phyloP scores from a whole-genome alignment of 2,797 vertebrate genomes.

The Macrochelys suwanniensis region DNA sequence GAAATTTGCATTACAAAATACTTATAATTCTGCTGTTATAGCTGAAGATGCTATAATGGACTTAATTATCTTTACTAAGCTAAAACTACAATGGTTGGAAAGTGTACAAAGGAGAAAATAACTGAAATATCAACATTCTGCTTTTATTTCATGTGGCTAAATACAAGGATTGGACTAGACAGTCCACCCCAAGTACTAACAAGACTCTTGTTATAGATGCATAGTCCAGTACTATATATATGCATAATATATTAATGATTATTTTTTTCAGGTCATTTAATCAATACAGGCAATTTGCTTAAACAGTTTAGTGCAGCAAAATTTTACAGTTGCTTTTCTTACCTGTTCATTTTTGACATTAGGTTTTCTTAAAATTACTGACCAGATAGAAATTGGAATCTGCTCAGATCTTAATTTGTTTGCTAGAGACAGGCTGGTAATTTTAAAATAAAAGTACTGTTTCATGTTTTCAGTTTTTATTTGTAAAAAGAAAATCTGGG shows the following conservation, averaged over 20 bases:
- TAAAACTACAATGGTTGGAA: constrained; percentile 15
- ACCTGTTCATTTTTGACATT: neutral
- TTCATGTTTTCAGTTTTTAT: too few relatives aligned
- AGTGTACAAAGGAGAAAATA: neutral
- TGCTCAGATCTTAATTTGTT: neutral
- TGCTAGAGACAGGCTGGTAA: neutral
- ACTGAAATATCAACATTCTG: too few relatives aligned
- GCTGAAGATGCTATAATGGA: constrained; percentile 7
- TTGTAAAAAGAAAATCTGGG: too few relatives aligned
- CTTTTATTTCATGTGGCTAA: constrained; percentile 4
- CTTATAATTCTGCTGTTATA: constrained; percentile 38
- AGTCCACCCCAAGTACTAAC: neutral
- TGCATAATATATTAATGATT: neutral
- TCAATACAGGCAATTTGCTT: neutral
- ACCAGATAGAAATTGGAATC: too few relatives aligned
- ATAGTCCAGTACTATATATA: neutral
- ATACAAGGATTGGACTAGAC: constrained; percentile 11
- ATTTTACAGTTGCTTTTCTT: neutral
- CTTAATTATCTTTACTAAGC: constrained; percentile 35
- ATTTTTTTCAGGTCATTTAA: constrained; percentile 10
- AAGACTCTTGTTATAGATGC: neutral
- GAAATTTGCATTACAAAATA: constrained; percentile 44
- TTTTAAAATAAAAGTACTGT: neutral
- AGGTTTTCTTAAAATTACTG: neutral
- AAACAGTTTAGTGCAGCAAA: neutral